Conservation (phyloP, 2,797 vertebrate species). For the Platalea minor region DNA sequence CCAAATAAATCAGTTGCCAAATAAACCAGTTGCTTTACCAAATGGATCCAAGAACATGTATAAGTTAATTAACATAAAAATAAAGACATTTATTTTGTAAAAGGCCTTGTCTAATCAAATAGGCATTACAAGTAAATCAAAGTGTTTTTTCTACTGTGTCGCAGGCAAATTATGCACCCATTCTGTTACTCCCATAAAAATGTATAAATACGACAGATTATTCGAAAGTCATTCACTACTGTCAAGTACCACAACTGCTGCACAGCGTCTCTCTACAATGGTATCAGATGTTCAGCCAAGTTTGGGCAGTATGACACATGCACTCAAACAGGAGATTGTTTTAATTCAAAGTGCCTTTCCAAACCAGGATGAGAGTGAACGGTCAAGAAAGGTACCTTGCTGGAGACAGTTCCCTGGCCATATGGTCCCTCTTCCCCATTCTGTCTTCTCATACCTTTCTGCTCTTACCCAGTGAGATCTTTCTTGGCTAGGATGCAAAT, state of each 20-base stretch:
- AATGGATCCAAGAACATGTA: neutral
- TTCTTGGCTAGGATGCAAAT: neutral
- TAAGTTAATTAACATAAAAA: constrained; percentile 25
- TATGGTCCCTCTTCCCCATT: neutral
- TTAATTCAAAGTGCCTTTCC: neutral
- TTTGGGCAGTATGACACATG: neutral
- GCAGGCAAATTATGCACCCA: accelerated
- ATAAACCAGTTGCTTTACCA: neutral
- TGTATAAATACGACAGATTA: neutral
- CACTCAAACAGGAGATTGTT: neutral
- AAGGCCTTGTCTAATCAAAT: neutral
- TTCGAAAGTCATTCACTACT: neutral
- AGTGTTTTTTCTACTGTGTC: neutral
- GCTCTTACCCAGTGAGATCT: neutral
- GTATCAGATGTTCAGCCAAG: neutral
- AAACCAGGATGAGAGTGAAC: neutral
- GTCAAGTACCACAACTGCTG: neutral
- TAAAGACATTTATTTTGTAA: neutral
- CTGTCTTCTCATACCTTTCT: neutral
- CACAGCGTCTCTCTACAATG: neutral
- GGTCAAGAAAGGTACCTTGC: neutral
- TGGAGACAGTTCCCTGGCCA: neutral
- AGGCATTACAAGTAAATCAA: neutral
- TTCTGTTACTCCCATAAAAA: neutral
- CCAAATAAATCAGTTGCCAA: neutral